Evolutionary conservation across 1,140 invertebrate species (phyloP), one percentile per base, ranked within the genome.

Genomic region (Brachionus manjavacas): DNA sequence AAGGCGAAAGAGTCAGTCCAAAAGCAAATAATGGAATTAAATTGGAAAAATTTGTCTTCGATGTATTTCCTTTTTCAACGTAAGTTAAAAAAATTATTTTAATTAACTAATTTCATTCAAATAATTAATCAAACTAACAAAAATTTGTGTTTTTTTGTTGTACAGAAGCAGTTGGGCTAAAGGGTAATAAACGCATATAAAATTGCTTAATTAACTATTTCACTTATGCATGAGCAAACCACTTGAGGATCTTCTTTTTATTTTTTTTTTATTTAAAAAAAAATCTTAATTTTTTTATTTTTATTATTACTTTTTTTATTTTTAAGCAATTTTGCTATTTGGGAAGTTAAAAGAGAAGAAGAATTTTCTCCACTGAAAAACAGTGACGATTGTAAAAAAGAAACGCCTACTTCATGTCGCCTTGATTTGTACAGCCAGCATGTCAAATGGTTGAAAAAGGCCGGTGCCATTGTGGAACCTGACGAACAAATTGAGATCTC

Each of bases 31-130:
- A 99, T 88, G 97, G 97, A 23, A 96, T 99, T 85, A 99, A 99
- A 91, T 94, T 99, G 88, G 98, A 99, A 87, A 99, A 99, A 90
- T 99, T 99, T 89, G 94, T 99, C 2, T 99, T 99, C 88, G 98
- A 99, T 90, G 96, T 98, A 0, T 99, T 99, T 88, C 93, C 94
- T 87, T 97, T 96, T 89, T 92, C 95, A 0, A 92, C 94, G 89
- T 92, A 89, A 89, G 91, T 89, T 84, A 84, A 35, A 60, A 28
- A 31, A 28, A 23, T 0, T 60, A 25, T 60, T 8, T 2, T 60
- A 60, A 60, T 60, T 60, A 60, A 60, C 16, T 9, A 8, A 23
- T 35, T 35, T 35, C 31, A 31, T 31, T 35, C 1, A 25, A 23
- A 55, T 66, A 9, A n/a, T 55, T 25, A 35, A 39, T 52, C 52